phyloP scores from a whole-genome alignment of 1,140 invertebrate genomes.

The Drosophila nannoptera region DNA sequence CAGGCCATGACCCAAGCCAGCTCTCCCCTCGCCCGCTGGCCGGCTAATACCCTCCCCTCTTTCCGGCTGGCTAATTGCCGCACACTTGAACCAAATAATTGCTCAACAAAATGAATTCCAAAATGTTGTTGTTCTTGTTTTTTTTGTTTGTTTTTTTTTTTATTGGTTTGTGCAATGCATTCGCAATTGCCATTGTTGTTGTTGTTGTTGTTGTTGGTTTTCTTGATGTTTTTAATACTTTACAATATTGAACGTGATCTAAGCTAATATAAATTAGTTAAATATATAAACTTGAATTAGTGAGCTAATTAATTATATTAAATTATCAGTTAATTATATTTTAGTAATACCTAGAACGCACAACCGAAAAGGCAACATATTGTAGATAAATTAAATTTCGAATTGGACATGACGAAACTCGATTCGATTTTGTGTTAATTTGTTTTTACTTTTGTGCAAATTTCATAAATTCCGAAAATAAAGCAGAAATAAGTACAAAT shows the following conservation, averaged over 20 bases:
- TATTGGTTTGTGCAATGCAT: slow-evolving; percentile 61
- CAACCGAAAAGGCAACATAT: slow-evolving; percentile 47
- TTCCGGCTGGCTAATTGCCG: slow-evolving; percentile 52
- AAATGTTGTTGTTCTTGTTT: slow-evolving; percentile 30
- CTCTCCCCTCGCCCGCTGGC: slow-evolving; percentile 4
- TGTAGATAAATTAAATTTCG: slow-evolving; percentile 17
- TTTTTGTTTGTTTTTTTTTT: slow-evolving; percentile 29
- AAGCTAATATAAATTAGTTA: slow-evolving; percentile 76
- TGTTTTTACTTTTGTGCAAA: slow-evolving; percentile 49
- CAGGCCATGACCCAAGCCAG: slow-evolving; percentile 49
- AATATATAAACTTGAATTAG: slow-evolving; percentile 40
- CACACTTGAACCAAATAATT: slow-evolving; percentile 65
- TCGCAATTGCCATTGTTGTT: slow-evolving; percentile 40
- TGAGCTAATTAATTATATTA: slow-evolving; percentile 42
- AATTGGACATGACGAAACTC: slow-evolving; percentile 16
- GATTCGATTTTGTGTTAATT: slow-evolving; percentile 2
- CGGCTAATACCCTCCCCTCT: not conserved
- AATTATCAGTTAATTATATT: slow-evolving; percentile 33
- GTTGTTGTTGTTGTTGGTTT: slow-evolving; percentile 45
- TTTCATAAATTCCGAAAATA: slow-evolving; percentile 60
- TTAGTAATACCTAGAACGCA: slow-evolving; percentile 73
- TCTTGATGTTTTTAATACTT: slow-evolving; percentile 68
- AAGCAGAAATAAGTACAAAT: slow-evolving; percentile 38
- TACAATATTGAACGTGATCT: slow-evolving; percentile 63
- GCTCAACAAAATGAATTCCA: slow-evolving; percentile 60